These are phyloP conservation scores for Nomada goodeniana DNA, from an alignment of 2,888 invertebrate species.

Conservation along the genomic window DNA sequence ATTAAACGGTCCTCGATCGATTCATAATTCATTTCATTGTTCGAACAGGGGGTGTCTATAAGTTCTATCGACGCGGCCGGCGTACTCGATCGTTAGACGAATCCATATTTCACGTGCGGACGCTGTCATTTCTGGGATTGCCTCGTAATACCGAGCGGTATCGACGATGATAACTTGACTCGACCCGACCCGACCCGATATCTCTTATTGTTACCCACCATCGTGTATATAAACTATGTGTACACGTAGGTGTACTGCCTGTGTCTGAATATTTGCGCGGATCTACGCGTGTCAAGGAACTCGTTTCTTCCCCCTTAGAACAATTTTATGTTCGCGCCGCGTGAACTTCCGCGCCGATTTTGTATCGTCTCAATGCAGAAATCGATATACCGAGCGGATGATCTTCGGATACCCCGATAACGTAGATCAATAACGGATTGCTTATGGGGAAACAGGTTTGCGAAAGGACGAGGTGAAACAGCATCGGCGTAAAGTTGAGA, in stretches of 20 bases:
- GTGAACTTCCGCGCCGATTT: slow-evolving; percentile 57
- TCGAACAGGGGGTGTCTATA: slow-evolving; percentile 20
- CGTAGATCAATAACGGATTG: background rate
- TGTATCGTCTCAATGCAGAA: slow-evolving; percentile 55
- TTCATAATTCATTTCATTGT: slow-evolving; percentile 65
- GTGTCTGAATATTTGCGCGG: background rate
- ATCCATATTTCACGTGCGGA: slow-evolving; percentile 51
- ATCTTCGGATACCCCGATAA: background rate
- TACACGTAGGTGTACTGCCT: too few species aligned
- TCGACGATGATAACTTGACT: slow-evolving; percentile 48
- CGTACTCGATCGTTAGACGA: slow-evolving; percentile 45
- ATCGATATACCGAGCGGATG: slow-evolving; percentile 59
- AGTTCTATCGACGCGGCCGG: slow-evolving; percentile 25
- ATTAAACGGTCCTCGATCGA: slow-evolving; percentile 56
- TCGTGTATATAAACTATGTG: too few species aligned
- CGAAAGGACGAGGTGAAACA: too few species aligned
- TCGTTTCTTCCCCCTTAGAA: slow-evolving; percentile 41
- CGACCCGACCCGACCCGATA: slow-evolving; percentile 48
- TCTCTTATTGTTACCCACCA: slow-evolving; percentile 23
- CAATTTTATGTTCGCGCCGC: slow-evolving; percentile 54
- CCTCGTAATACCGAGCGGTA: slow-evolving; percentile 22
- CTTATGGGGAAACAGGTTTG: background rate
- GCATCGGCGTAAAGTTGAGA: background rate
- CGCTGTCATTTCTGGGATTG: slow-evolving; percentile 53
- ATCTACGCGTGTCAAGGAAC: slow-evolving; percentile 20